Percentiles rank a stretch among this genome's conserved stretches.
phyloP scores from a whole-genome alignment of 2,888 invertebrate genomes.

The Pristionchus exspectatus region DNA sequence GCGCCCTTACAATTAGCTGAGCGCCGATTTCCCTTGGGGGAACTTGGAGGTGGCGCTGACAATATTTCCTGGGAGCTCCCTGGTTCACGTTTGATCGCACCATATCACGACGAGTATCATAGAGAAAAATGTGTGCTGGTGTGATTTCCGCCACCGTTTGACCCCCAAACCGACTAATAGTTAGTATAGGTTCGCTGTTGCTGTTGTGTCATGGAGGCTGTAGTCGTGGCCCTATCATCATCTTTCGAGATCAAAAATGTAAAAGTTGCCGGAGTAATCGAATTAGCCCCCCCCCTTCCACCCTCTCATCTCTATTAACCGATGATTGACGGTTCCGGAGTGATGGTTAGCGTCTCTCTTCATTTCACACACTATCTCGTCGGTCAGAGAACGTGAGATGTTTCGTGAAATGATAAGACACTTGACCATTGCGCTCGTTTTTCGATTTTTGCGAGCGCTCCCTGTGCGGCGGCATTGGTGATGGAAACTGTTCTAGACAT shows the following conservation, averaged over 20 bases:
- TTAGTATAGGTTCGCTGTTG: no score
- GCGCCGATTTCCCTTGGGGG: not conserved
- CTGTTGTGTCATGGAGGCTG: not conserved
- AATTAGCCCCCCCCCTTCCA: not conserved
- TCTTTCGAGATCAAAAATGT: not conserved
- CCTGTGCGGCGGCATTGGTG: no score
- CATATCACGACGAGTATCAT: no score
- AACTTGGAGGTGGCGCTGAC: no score
- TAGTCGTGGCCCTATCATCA: not conserved
- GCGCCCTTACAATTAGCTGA: not conserved
- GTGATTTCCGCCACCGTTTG: not conserved
- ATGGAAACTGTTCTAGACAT: not conserved
- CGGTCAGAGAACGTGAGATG: not conserved
- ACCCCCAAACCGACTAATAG: no score
- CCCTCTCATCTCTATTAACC: not conserved
- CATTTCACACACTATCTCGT: not conserved
- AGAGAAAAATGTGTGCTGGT: no score
- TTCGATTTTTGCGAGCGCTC: not conserved
- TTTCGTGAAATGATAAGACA: not conserved
- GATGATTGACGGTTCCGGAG: constrained; percentile 13
- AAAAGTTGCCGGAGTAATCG: not conserved
- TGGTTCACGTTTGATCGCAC: no score
- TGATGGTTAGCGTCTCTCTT: not conserved
- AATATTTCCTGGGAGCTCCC: no score
- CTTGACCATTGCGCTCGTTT: not conserved